These are phyloP conservation scores for Aulostomus chinensis DNA, from an alignment of 2,797 vertebrate genomes.

Conservation along the genomic window DNA sequence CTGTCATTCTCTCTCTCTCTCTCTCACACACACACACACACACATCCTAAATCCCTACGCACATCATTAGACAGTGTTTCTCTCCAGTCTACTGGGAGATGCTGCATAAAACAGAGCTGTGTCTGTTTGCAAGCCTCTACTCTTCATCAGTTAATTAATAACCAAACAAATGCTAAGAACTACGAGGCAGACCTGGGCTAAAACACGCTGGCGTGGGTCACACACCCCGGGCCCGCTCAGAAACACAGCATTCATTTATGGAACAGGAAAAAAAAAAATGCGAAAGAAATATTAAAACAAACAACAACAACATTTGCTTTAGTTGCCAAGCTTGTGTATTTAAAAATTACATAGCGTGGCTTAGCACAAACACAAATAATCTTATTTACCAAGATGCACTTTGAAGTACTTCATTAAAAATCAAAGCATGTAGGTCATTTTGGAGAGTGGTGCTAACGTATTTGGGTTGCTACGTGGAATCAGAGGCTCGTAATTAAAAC, in stretches of 20 bases:
- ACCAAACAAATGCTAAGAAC: constrained; percentile 55
- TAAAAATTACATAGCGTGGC: not conserved
- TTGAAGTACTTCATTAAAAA: constrained; percentile 38
- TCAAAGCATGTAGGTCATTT: constrained; percentile 58
- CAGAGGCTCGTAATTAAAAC: constrained; percentile 23
- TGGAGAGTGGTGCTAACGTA: constrained; percentile 22
- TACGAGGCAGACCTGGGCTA: constrained; percentile 54
- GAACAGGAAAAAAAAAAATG: too few relatives aligned
- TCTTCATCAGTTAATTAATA: constrained; percentile 45
- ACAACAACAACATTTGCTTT: too few relatives aligned
- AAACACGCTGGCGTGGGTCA: constrained; percentile 22
- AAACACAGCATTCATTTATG: too few relatives aligned
- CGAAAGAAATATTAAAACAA: too few relatives aligned
- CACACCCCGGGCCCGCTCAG: not conserved
- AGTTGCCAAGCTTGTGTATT: not conserved
- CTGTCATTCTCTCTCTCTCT: not conserved
- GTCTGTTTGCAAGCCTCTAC: constrained; percentile 50
- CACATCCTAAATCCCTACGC: constrained; percentile 51
- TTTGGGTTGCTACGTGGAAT: constrained; percentile 37
- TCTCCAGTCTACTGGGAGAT: constrained; percentile 47
- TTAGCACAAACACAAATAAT: constrained; percentile 2
- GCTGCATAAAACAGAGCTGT: constrained; percentile 46
- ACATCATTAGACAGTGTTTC: constrained; percentile 62
- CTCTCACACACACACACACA: constrained; percentile 14
- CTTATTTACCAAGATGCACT: constrained; percentile 16